These are phyloP conservation scores for Thunnus thynnus DNA, from an alignment of 2,113 vertebrate species.

Conservation along the genomic window DNA sequence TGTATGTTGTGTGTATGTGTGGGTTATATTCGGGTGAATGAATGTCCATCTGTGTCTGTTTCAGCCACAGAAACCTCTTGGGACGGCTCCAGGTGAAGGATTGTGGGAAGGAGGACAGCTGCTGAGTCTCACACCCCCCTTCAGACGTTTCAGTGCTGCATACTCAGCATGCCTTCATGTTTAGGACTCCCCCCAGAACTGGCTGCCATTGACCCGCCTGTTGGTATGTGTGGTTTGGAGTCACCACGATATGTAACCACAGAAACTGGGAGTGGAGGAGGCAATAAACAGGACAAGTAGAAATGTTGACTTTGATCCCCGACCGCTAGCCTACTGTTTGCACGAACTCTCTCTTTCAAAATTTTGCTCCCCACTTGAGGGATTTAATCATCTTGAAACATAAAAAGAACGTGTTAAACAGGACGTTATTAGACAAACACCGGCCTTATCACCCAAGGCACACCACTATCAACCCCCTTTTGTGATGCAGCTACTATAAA, in stretches of 20 bases:
- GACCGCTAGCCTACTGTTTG: background rate
- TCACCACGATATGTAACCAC: slow-evolving; percentile 25
- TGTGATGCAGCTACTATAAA: slow-evolving; percentile 29
- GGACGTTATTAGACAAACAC: slow-evolving; percentile 30
- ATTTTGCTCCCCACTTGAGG: background rate
- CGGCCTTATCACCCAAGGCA: background rate
- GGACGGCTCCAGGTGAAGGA: slow-evolving; percentile 48
- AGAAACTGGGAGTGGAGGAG: slow-evolving; percentile 28
- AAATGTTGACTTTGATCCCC: slow-evolving; percentile 51
- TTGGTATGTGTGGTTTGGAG: slow-evolving; percentile 49
- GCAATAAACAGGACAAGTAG: slow-evolving; percentile 52
- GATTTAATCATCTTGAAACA: background rate
- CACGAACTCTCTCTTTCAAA: background rate
- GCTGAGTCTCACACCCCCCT: slow-evolving; percentile 26
- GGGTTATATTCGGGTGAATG: slow-evolving; percentile 23
- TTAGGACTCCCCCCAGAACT: slow-evolving; percentile 43
- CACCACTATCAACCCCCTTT: slow-evolving; percentile 11
- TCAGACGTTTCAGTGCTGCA: slow-evolving; percentile 29
- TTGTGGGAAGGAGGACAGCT: slow-evolving; percentile 60
- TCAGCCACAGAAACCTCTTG: background rate
- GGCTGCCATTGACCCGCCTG: slow-evolving; percentile 24
- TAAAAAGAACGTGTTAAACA: slow-evolving; percentile 16
- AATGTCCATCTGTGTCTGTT: slow-evolving; percentile 34
- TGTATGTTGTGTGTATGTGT: slow-evolving; percentile 4
- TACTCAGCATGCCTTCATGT: slow-evolving; percentile 60